These are phyloP conservation scores for Rosalia funebris DNA, from an alignment of 2,888 invertebrate genomes.

Conservation along the genomic window DNA sequence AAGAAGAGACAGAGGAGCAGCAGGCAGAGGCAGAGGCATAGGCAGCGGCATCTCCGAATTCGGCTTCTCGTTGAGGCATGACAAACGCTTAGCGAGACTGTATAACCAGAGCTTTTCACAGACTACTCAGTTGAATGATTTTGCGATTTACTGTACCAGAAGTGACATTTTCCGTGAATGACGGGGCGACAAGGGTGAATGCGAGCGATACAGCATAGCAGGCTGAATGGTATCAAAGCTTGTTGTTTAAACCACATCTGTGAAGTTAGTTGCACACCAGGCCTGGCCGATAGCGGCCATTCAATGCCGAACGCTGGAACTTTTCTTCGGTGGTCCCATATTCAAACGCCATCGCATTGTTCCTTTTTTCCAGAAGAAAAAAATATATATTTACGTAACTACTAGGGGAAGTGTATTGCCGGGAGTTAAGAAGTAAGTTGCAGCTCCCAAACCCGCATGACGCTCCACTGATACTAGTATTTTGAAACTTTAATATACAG, in stretches of 20 bases:
- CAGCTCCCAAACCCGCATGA: too few species aligned
- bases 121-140: conserved; percentile 58
- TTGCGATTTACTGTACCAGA: conserved; percentile 50
- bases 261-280: conserved; percentile 57
- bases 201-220: conserved; percentile 48
- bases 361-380: too few species aligned
- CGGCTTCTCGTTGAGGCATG: conserved; percentile 51
- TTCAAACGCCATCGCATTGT: too few species aligned
- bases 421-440: too few species aligned
- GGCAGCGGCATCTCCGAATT: conserved; percentile 43
- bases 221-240: conserved; percentile 57
- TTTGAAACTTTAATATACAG: too few species aligned
- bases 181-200: conserved; percentile 53
- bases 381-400: too few species aligned
- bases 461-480: too few species aligned
- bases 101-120: conserved; percentile 58
- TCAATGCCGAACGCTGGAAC: not conserved
- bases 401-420: too few species aligned
- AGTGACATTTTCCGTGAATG: conserved; percentile 58
- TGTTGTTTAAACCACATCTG: conserved; percentile 60
- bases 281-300: conserved; percentile 7
- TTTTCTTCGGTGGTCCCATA: conserved; percentile 10
- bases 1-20: conserved; percentile 16
- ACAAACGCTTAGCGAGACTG: conserved; percentile 54
- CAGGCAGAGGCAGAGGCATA: conserved; percentile 30